Evolutionary conservation across 2,797 vertebrate species (phyloP), one percentile per base, ranked within the genome.

Genomic region (Melanotaenia pygmaea): DNA sequence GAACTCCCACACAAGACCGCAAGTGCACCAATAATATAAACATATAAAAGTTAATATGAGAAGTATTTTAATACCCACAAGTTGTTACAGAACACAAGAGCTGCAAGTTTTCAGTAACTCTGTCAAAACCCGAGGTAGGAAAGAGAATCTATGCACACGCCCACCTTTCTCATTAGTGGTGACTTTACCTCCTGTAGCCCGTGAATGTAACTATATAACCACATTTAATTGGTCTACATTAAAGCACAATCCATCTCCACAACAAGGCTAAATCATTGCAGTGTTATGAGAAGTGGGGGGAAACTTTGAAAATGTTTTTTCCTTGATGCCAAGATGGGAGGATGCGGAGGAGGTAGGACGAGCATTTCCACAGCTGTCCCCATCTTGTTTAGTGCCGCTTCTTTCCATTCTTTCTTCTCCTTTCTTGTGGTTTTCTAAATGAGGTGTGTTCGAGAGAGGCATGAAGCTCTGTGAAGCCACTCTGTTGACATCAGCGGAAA

Each of bases 401-500:
- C 77, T 86, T 59, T 78, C 85, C 61, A 11, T 88, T 81, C 78
- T 12, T 69, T 86, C 76, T 61, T 75, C 80, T 74, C 80, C 74
- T 79, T 89, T 91, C 90, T 92, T 91, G 90, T 83, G 93, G 90
- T 92, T 95, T 92, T 87, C 84, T 83, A 94, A 94, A 94, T 88
- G 93, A 94, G 92, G 90, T 86, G 90, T 80, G 88, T 80, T 87
- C 72, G 82, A 85, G 83, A 70, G 88, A 82, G 78, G 84, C 76
- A 88, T 38, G 71, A 73, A 82, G 70, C 88, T 89, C 85, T 94
- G 85, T 94, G 91, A 94, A 94, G 90, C 89, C 90, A 89, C 91
- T 86, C 90, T 92, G 93, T 95, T 93, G 92, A 94, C 94, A 94
- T 95, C 94, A 95, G 93, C 92, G 85, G 28, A 91, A 94, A 91